Evolutionary conservation across 2,888 invertebrate genomes (phyloP).

Genomic region (Pollenia angustigena): DNA sequence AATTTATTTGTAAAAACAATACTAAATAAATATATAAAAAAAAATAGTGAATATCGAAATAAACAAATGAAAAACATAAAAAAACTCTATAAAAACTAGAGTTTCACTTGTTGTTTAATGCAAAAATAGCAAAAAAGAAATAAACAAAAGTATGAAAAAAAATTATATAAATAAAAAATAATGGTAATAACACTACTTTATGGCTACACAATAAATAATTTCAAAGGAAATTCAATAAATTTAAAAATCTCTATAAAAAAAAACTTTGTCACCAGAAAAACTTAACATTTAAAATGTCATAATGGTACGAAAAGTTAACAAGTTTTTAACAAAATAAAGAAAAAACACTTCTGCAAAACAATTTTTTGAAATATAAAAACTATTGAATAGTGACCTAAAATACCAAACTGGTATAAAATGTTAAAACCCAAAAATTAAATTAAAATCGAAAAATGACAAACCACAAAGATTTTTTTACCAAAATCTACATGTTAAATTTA

Average conservation of each 20-base stretch:
- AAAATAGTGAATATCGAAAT: constrained; percentile 56
- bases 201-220: constrained; percentile 26
- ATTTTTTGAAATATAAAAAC: background rate
- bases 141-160: constrained; percentile 21
- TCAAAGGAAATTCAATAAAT: constrained; percentile 51
- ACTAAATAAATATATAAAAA: constrained; percentile 31
- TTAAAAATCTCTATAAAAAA: background rate
- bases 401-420: constrained; percentile 15
- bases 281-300: constrained; percentile 5
- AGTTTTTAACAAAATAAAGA: background rate
- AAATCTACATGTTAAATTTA: background rate
- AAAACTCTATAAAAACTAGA: constrained; percentile 38
- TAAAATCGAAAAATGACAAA: background rate
- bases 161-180: constrained; percentile 19
- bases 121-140: constrained; percentile 19
- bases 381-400: constrained; percentile 44
- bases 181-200: constrained; percentile 15
- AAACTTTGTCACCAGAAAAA: constrained; percentile 23
- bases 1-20: constrained; percentile 36
- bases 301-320: background rate
- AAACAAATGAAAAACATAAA: constrained; percentile 34
- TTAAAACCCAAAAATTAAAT: constrained; percentile 9
- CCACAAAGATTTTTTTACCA: background rate
- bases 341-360: background rate
- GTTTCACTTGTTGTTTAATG: constrained; percentile 57